Conservation (phyloP, 2,888 invertebrate species). For the Chrysolina americana region DNA sequence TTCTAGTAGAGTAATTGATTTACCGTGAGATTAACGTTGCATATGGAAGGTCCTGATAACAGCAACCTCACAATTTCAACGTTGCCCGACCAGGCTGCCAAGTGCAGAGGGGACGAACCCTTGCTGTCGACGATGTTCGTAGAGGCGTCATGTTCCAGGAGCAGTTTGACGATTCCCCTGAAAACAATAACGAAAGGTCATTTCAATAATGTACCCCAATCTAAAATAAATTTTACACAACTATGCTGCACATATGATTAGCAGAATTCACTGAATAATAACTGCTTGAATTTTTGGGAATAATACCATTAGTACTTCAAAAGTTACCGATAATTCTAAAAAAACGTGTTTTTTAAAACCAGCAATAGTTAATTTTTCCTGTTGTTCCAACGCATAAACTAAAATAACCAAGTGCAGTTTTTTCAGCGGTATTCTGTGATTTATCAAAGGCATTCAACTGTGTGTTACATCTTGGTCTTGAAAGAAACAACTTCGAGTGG, state of each 20-base stretch:
- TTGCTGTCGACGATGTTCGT: conserved; percentile 91
- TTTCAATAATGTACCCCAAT: conserved; percentile 1
- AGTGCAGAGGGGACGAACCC: conserved; percentile 92
- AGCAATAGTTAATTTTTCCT: too few species aligned
- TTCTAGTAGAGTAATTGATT: conserved; percentile 54
- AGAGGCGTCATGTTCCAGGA: conserved; percentile 89
- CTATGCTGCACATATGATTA: neutral
- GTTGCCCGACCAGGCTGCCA: conserved; percentile 96
- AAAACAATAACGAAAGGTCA: conserved; percentile 31
- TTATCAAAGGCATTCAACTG: too few species aligned
- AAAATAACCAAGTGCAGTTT: too few species aligned
- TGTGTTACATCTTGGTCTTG: too few species aligned
- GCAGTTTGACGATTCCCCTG: conserved; percentile 88
- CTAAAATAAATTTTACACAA: neutral
- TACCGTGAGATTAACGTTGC: conserved; percentile 89
- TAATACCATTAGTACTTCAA: too few species aligned
- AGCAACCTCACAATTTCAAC: conserved; percentile 89
- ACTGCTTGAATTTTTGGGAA: too few species aligned
- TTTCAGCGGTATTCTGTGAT: too few species aligned
- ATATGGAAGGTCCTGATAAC: conserved; percentile 84
- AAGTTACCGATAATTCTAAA: too few species aligned
- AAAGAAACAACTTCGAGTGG: too few species aligned
- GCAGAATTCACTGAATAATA: neutral
- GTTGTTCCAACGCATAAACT: too few species aligned
- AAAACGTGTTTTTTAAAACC: too few species aligned